Evolutionary conservation across 2,888 invertebrate genomes (phyloP).

Genomic region (Drosophila longiperda): DNA sequence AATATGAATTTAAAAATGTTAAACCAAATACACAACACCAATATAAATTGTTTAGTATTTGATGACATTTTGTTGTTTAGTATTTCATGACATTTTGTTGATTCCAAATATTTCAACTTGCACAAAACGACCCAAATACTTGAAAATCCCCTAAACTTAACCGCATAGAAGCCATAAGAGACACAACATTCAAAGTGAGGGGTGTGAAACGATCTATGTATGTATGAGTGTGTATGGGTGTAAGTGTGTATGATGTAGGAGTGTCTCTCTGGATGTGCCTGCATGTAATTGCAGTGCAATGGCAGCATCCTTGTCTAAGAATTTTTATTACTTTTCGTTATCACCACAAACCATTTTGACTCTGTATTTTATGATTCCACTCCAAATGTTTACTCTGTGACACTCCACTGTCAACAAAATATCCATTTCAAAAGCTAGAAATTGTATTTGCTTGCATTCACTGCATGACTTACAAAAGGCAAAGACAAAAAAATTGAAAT

Average conservation of each 20-base stretch:
- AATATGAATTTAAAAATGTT: background rate
- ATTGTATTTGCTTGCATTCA: slow-evolving; percentile 50
- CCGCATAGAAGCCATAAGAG: slow-evolving; percentile 35
- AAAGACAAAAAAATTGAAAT: slow-evolving; percentile 22
- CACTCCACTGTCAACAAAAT: slow-evolving; percentile 12
- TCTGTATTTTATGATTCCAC: slow-evolving; percentile 13
- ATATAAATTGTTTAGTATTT: slow-evolving; percentile 9
- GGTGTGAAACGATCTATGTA: background rate
- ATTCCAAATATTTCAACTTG: slow-evolving; percentile 26
- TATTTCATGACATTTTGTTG: slow-evolving; percentile 13
- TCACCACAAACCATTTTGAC: slow-evolving; percentile 8
- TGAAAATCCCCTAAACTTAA: slow-evolving; percentile 25
- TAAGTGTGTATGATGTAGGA: background rate
- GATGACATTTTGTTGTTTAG: slow-evolving; percentile 11
- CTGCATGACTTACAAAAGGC: slow-evolving; percentile 27
- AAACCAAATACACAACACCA: slow-evolving; percentile 12
- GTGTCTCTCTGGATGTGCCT: slow-evolving; percentile 5
- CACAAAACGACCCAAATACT: slow-evolving; percentile 58
- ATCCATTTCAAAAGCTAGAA: slow-evolving; percentile 38
- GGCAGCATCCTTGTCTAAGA: slow-evolving; percentile 29
- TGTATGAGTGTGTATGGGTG: background rate
- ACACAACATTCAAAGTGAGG: slow-evolving; percentile 16
- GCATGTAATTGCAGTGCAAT: slow-evolving; percentile 31
- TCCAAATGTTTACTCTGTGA: slow-evolving; percentile 39
- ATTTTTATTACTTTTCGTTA: slow-evolving; percentile 63